Conservation (phyloP, 1,140 invertebrate species). For the Heliothis subflexa region DNA sequence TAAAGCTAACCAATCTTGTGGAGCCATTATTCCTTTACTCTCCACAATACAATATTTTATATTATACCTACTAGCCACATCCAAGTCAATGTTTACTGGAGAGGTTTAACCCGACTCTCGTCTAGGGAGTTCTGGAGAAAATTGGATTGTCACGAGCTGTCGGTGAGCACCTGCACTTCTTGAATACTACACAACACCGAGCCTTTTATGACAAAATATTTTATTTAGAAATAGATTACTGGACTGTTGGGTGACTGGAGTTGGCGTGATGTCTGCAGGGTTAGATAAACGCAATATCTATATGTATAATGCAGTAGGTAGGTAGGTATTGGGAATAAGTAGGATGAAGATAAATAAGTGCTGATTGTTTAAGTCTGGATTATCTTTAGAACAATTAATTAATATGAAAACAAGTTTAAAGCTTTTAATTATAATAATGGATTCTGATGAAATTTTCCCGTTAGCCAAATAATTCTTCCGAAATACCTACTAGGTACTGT, state of each 20-base stretch:
- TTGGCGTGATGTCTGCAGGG: background rate
- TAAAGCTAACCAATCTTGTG: no score
- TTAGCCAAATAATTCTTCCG: background rate
- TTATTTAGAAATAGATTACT: slow-evolving; percentile 31
- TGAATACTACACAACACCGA: slow-evolving; percentile 3
- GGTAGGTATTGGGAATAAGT: background rate
- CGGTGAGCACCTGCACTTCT: slow-evolving; percentile 18
- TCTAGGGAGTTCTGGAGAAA: slow-evolving; percentile 23
- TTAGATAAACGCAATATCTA: background rate
- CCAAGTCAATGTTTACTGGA: slow-evolving; percentile 4
- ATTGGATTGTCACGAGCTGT: slow-evolving; percentile 14
- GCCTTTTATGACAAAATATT: slow-evolving; percentile 27
- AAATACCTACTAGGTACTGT: background rate
- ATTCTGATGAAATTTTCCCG: background rate
- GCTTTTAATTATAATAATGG: background rate
- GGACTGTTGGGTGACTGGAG: background rate
- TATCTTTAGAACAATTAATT: no score
- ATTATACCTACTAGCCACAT: slow-evolving; percentile 4
- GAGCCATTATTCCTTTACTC: no score
- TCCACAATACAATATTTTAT: slow-evolving; percentile 12
- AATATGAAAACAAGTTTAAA: no score
- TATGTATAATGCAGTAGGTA: background rate
- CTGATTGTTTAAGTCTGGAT: no score
- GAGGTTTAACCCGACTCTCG: slow-evolving; percentile 2
- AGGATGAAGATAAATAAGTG: no score